Base-by-base conservation (phyloP, 2,888 invertebrate species). In the Aspidiotus rigidus region DNA sequence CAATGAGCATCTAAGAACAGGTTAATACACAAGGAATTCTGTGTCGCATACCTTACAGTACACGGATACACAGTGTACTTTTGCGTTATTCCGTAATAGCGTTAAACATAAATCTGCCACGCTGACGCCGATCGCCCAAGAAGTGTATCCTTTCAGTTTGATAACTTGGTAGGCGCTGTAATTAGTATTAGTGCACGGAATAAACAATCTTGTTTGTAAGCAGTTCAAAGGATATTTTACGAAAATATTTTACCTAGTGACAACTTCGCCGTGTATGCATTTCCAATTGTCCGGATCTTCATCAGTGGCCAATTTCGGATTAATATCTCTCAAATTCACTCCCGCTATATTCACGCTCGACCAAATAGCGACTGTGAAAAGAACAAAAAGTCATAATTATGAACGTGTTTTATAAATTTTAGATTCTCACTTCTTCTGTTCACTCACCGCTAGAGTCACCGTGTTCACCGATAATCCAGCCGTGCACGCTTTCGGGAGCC, bases 401-500 rank as follows among this genome's bases (percentile, higher is more conserved):
- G 13, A 44, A n/a, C 54, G 49, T 28, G 40, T 62, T 57, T 7
- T 55, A 9, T 13, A 13, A 55, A 1, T 9, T 8, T 55, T 2
- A 55, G 9, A 9, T 13, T 55, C 1, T 55, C 10, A n/a, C 9
- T 1, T 55, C n/a, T 55, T 13, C n/a, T 55, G 7, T 60, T 60
- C 9, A 73, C 79, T 77, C 75, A 87, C 87, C 91, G 73, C 90
- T 90, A 69, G 88, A 87, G 75, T 95, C 95, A 0, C 95, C 95
- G 75, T 95, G 95, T 77, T 95, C 95, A 42, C 95, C 95, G 76
- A 95, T 92, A 75, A 95, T 90, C 85, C 90, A 95, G 0, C 91
- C 94, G 77, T 95, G 93, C 76, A 89, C 89, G 73, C 89, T 91
- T 13, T 87, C 85, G 7, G 93, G 85, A 0, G 93, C 89, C 55